A percentile compares a stretch with the other conserved stretches of the same genome.
Conservation (phyloP, 2,888 invertebrate species). For the Eristalis intricaria region DNA sequence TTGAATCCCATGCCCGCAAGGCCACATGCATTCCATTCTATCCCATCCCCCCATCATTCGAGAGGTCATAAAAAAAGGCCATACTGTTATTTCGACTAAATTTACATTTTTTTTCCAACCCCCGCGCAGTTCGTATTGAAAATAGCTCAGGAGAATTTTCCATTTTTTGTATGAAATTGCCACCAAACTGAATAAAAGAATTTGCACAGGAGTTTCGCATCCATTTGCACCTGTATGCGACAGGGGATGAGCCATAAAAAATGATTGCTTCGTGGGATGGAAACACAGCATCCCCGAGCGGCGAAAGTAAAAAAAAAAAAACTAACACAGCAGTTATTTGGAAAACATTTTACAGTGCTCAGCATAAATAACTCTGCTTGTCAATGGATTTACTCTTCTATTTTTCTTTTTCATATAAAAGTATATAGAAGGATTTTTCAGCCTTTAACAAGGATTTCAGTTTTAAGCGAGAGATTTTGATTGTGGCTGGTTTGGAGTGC, state of each 20-base stretch:
- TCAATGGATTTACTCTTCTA: not conserved
- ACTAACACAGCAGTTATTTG: not conserved
- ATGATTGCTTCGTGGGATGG: conserved; percentile 5
- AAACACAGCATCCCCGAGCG: not conserved
- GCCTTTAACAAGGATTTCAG: too few relatives aligned
- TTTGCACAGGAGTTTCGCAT: not conserved
- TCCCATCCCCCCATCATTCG: not conserved
- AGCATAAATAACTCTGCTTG: not conserved
- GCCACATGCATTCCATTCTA: not conserved
- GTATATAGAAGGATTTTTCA: too few relatives aligned
- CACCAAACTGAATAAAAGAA: not conserved
- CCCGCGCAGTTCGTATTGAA: not conserved
- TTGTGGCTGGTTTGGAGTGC: not conserved
- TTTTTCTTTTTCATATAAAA: not conserved
- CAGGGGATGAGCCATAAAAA: conserved; percentile 14
- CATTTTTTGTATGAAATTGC: not conserved
- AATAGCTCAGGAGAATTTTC: not conserved
- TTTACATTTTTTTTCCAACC: not conserved
- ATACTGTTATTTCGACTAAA: not conserved
- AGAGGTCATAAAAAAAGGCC: not conserved
- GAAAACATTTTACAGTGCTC: not conserved
- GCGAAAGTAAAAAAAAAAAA: not conserved
- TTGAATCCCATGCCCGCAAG: not conserved
- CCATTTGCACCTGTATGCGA: conserved; percentile 15
- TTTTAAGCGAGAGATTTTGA: not conserved